These are phyloP conservation scores for Cerceris rybyensis DNA, from an alignment of 2,888 invertebrate genomes.

Conservation along the genomic window DNA sequence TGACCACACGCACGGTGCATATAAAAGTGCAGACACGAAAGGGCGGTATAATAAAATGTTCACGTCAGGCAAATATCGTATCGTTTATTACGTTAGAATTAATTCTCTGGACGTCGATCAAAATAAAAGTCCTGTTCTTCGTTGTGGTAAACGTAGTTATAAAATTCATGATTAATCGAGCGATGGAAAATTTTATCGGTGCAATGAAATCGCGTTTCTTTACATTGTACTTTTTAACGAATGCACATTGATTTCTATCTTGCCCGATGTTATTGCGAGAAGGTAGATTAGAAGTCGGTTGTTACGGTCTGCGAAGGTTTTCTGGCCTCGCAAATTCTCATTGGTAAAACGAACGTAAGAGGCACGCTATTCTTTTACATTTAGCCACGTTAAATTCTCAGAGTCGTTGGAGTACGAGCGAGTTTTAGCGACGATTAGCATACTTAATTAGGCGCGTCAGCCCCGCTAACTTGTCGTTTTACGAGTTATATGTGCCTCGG, in stretches of 20 bases:
- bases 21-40: neutral
- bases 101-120: neutral
- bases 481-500: slow-evolving; percentile 53
- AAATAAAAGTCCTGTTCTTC: neutral
- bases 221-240: neutral
- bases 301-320: neutral
- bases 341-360: neutral
- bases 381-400: slow-evolving; percentile 33
- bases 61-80: neutral
- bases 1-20: neutral
- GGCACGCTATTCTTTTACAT: slow-evolving; percentile 19
- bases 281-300: neutral
- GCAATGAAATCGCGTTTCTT: slow-evolving; percentile 3
- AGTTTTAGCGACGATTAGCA: slow-evolving; percentile 59
- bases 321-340: neutral
- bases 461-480: slow-evolving; percentile 43
- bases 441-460: slow-evolving; percentile 61
- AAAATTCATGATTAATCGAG: neutral
- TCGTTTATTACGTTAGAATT: neutral
- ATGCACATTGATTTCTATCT: slow-evolving; percentile 2
- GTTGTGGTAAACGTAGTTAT: neutral
- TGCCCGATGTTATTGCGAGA: slow-evolving; percentile 12
- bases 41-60: neutral
- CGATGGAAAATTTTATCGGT: slow-evolving; percentile 9
- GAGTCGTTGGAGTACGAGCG: slow-evolving; percentile 30